Base-by-base conservation (phyloP, 2,113 vertebrate genomes). In the Cyprinodon tularosa region DNA sequence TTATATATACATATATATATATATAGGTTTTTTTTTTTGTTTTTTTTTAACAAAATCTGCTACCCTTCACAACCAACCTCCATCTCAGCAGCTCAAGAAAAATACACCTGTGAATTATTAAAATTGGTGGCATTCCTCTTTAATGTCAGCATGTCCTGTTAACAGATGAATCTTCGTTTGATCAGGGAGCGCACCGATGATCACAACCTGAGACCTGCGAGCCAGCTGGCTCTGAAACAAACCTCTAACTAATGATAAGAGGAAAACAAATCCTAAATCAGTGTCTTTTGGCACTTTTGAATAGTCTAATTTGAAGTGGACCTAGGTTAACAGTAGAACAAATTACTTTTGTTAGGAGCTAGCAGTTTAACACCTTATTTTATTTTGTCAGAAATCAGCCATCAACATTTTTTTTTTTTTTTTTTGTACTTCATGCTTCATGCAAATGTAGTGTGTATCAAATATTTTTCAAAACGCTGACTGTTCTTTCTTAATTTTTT, bases 151-250 rank as follows among this genome's bases (percentile, higher is more conserved):
- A 44, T 22, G 60, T 53, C 22, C 68, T 13, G 50, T 66, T 69
- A 66, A 78, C 79, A 59, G 68, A 59, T 45, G n/a, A 69, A 53
- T 65, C 36, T 57, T 36, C 38, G 44, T 72, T 67, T 74, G 78
- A 81, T 86, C 80, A 83, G 80, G 20, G 47, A 39, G n/a, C 20
- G 10, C 75, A 62, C 62, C 75, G 57, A 61, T 0, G 13, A 83
- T 80, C 76, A 74, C 38, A 80, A 71, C 10, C 39, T 38, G 68
- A 68, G 36, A 65, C 17, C 79, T 69, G 65, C 53, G 29, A 62
- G 77, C 73, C 80, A 80, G 60, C 80, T 83, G 83, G 80, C 68
- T 59, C 65, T 3, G 38, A 73, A 29, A 81, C 72, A 78, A 68
- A 53, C 66, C 15, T 15, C 37, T 13, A 29, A 68, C n/a, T 45